phyloP scores from a whole-genome alignment of 2,113 vertebrate genomes.

The Poeciliopsis turrubarensis region DNA sequence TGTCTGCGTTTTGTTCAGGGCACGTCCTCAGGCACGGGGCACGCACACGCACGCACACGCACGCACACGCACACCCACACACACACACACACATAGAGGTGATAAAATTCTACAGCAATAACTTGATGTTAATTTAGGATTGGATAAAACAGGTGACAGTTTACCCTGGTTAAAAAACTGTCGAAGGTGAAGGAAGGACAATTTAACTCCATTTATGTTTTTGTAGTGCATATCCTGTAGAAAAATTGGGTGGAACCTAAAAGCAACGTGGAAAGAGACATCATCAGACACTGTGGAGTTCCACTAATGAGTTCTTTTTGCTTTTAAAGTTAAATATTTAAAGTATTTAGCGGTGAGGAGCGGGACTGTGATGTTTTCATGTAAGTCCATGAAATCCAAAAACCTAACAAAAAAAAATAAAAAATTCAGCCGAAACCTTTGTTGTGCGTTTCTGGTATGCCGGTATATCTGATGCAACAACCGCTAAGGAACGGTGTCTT shows the following conservation, averaged over 20 bases:
- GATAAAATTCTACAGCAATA: neutral
- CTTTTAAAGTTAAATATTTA: neutral
- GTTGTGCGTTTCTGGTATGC: too few relatives aligned
- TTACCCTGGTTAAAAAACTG: too few relatives aligned
- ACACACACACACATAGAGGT: neutral
- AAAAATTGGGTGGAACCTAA: neutral
- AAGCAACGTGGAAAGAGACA: too few relatives aligned
- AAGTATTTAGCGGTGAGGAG: too few relatives aligned
- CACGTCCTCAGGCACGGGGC: neutral
- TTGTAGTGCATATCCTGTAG: neutral
- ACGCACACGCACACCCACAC: too few relatives aligned
- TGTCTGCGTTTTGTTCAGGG: slow-evolving; percentile 16
- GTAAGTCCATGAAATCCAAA: too few relatives aligned
- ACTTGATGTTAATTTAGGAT: neutral
- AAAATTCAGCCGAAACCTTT: too few relatives aligned
- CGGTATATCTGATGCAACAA: too few relatives aligned
- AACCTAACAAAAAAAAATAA: too few relatives aligned
- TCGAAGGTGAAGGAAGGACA: neutral
- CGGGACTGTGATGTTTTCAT: too few relatives aligned
- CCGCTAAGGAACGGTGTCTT: neutral
- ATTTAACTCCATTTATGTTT: neutral
- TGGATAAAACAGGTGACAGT: neutral
- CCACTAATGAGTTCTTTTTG: too few relatives aligned
- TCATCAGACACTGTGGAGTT: neutral
- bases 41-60: too few relatives aligned